Percentiles rank a stretch among this genome's conserved stretches.
phyloP scores from a whole-genome alignment of 2,113 vertebrate genomes.

The Bostrychus sinensis region DNA sequence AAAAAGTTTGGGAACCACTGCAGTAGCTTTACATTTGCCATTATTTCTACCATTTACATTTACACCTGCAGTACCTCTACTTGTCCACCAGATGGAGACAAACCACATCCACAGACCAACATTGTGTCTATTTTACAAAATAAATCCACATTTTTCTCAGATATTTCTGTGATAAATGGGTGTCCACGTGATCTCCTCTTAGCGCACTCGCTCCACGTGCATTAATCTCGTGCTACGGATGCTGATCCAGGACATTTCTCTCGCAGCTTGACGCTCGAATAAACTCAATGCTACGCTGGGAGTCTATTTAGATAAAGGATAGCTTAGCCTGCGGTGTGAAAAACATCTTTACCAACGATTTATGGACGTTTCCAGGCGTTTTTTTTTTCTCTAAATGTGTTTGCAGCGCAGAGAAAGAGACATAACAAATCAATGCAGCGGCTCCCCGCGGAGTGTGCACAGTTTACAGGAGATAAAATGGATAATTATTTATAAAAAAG shows the following conservation, averaged over 20 bases:
- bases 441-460: background rate
- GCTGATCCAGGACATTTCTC: background rate
- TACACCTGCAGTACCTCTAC: background rate
- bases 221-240: slow-evolving; percentile 6
- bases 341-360: slow-evolving; percentile 45
- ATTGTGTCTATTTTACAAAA: background rate
- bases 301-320: slow-evolving; percentile 38
- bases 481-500: background rate
- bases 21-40: no score
- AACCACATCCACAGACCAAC: background rate
- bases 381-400: background rate
- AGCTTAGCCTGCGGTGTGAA: slow-evolving; percentile 15
- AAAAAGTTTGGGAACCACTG: no score
- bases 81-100: background rate
- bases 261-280: slow-evolving; percentile 5
- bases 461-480: background rate
- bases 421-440: background rate
- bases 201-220: background rate
- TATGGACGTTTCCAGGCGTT: slow-evolving; percentile 38
- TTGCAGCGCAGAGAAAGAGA: background rate
- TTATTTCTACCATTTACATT: background rate
- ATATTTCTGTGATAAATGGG: slow-evolving; percentile 3
- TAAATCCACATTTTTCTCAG: background rate
- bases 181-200: background rate
- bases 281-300: background rate